phyloP scores from a whole-genome alignment of 2,113 vertebrate species.

The Anseranas semipalmata region DNA sequence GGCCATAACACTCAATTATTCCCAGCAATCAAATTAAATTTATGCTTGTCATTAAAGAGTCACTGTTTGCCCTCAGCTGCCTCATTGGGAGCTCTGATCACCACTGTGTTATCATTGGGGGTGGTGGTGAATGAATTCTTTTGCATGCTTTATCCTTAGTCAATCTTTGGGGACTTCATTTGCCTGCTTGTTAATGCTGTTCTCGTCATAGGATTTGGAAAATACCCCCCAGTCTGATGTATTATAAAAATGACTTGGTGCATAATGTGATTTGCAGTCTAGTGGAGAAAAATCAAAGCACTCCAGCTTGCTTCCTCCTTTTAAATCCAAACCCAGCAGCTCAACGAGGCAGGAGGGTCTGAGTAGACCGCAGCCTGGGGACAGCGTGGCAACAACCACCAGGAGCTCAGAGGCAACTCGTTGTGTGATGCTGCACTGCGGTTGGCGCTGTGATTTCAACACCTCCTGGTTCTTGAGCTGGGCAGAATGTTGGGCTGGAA shows the following conservation, averaged over 20 bases:
- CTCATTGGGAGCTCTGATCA: background rate
- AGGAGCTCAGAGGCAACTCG: background rate
- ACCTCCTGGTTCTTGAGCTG: background rate
- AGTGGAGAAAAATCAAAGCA: background rate
- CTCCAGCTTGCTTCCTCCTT: background rate
- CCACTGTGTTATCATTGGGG: background rate
- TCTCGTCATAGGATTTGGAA: background rate
- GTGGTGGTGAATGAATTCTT: background rate
- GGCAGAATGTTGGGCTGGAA: background rate
- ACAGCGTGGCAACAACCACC: background rate
- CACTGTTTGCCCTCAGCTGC: background rate
- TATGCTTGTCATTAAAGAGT: conserved; percentile 5
- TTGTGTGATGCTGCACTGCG: too few species aligned
- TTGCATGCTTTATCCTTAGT: background rate
- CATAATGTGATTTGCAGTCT: background rate
- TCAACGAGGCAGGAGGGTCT: background rate
- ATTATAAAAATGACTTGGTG: background rate
- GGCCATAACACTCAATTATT: conserved; percentile 1
- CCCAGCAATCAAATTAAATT: conserved; percentile 47
- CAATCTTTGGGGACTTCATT: background rate
- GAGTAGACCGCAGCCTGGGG: background rate
- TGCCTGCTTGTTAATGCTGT: background rate
- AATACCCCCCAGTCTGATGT: background rate
- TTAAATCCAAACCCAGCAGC: background rate
- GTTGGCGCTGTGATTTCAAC: background rate